phyloP scores from a whole-genome alignment of 2,888 invertebrate genomes.

The Erynnis tages region DNA sequence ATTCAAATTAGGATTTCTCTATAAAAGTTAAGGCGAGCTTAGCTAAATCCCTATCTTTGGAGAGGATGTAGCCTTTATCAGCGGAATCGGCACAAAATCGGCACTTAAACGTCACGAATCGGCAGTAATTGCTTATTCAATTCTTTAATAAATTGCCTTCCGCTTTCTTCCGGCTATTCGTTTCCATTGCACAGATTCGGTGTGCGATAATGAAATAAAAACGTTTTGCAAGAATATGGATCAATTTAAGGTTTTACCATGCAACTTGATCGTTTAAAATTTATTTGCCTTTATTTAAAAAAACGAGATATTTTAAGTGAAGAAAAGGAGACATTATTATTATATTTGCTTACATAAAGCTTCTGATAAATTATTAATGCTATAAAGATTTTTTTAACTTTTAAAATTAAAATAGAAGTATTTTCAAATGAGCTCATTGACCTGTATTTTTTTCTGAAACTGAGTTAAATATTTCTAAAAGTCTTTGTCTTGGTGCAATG shows the following conservation, averaged over 20 bases:
- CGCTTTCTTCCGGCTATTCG: constrained; percentile 39
- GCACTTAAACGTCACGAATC: constrained; percentile 59
- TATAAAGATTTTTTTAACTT: too few relatives aligned
- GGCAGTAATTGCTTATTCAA: constrained; percentile 64
- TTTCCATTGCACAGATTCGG: constrained; percentile 43
- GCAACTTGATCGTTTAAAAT: too few relatives aligned
- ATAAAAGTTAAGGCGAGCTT: constrained; percentile 16
- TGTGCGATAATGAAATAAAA: not conserved
- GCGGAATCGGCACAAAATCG: constrained; percentile 40
- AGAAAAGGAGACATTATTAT: too few relatives aligned
- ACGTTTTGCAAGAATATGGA: too few relatives aligned
- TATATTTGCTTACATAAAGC: too few relatives aligned
- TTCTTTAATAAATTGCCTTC: constrained; percentile 72
- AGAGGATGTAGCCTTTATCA: constrained; percentile 27
- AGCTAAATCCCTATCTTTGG: constrained; percentile 14
- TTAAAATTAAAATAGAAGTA: too few relatives aligned
- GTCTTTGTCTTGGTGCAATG: constrained; percentile 38
- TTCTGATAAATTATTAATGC: too few relatives aligned
- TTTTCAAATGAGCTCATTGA: too few relatives aligned
- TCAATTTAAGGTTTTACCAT: too few relatives aligned
- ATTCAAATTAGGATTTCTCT: constrained; percentile 18
- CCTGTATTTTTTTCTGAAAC: too few relatives aligned
- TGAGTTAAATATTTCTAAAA: not conserved
- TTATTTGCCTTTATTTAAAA: too few relatives aligned
- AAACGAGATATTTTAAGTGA: too few relatives aligned